phyloP scores from a whole-genome alignment of 2,888 invertebrate genomes.

The Brenthis ino region DNA sequence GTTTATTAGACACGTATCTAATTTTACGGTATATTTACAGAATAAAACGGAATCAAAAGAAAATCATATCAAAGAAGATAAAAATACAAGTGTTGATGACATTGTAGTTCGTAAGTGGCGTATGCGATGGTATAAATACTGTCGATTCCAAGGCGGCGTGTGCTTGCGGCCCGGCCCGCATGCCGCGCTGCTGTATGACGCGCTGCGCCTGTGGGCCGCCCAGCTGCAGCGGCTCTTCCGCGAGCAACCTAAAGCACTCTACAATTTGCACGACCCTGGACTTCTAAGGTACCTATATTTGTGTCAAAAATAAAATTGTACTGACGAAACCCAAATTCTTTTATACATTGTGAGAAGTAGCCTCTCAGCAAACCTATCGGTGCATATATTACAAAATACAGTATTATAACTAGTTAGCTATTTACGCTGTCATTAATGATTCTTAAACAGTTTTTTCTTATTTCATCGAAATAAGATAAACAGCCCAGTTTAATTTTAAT shows the following conservation, averaged over 20 bases:
- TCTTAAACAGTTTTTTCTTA: neutral
- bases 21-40: neutral
- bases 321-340: neutral
- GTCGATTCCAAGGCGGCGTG: conserved; percentile 25
- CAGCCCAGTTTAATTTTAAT: no score
- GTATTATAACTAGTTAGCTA: no score
- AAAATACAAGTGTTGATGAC: neutral
- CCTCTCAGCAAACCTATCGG: no score
- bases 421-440: neutral
- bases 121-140: conserved; percentile 45
- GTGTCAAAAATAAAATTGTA: neutral
- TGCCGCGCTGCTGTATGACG: conserved; percentile 68
- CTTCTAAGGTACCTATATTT: conserved; percentile 52
- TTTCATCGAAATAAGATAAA: neutral
- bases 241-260: conserved; percentile 50
- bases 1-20: no score
- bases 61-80: neutral
- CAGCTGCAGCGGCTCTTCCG: conserved; percentile 52
- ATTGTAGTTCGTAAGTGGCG: conserved; percentile 8
- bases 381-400: no score
- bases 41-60: conserved; percentile 5
- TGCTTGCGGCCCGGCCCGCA: conserved; percentile 46
- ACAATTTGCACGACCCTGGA: conserved; percentile 57
- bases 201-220: conserved; percentile 60
- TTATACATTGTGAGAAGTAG: no score